Percentiles rank a stretch among this genome's conserved stretches.
Conservation (phyloP, 2,888 invertebrate species). For the Aplocera efformata region DNA sequence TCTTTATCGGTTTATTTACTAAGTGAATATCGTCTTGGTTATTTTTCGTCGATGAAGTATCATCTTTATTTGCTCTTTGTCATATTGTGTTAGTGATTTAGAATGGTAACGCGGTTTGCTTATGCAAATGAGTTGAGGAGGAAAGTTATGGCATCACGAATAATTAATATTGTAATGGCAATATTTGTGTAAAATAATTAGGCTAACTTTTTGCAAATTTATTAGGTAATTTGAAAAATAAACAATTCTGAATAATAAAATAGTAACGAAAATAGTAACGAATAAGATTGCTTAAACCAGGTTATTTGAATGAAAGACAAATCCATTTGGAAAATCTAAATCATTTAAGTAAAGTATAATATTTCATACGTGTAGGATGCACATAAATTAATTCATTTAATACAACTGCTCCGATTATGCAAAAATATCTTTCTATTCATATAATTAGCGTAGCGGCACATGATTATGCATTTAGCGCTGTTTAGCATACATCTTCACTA, state of each 20-base stretch:
- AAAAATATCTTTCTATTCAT: conserved; percentile 10
- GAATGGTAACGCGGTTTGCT: conserved; percentile 10
- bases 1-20: neutral
- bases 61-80: conserved; percentile 7
- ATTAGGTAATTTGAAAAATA: conserved; percentile 4
- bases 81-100: conserved; percentile 13
- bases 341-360: too few relatives aligned
- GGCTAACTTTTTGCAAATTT: neutral
- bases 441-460: conserved; percentile 7
- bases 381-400: too few relatives aligned
- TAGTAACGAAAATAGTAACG: too few relatives aligned
- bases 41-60: conserved; percentile 5
- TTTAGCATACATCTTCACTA: conserved; percentile 17
- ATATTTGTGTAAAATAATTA: conserved; percentile 9
- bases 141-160: conserved; percentile 20
- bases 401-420: conserved; percentile 8
- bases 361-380: too few relatives aligned
- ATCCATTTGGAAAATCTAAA: too few relatives aligned
- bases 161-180: conserved; percentile 9
- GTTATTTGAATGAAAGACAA: too few relatives aligned
- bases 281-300: too few relatives aligned
- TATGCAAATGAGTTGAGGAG: conserved; percentile 19
- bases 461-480: conserved; percentile 23
- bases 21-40: neutral
- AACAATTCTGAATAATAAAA: too few relatives aligned